Evolutionary conservation across 2,113 vertebrate genomes (phyloP).

Genomic region (Callaeas wilsoni): DNA sequence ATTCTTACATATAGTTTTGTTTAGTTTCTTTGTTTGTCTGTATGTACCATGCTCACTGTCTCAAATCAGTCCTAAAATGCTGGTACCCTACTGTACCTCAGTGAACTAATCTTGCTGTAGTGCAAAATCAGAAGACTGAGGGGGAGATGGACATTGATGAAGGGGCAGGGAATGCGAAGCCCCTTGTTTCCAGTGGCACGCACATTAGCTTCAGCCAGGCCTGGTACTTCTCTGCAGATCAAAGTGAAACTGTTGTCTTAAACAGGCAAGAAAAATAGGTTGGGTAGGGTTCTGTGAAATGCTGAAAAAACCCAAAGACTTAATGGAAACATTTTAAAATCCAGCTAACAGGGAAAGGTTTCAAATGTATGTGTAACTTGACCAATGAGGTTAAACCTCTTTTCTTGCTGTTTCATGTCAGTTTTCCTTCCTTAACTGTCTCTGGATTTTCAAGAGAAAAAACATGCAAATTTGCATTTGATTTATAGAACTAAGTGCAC

Average conservation of each 20-base stretch:
- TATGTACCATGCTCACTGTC: not conserved
- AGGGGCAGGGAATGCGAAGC: conserved; percentile 17
- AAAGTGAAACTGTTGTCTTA: conserved; percentile 52
- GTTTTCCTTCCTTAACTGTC: not conserved
- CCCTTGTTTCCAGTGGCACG: not conserved
- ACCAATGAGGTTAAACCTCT: conserved; percentile 10
- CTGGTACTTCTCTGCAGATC: conserved; percentile 46
- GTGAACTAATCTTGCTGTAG: not conserved
- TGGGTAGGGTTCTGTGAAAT: conserved; percentile 32
- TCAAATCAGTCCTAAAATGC: not conserved
- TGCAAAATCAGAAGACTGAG: not conserved
- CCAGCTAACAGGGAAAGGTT: not conserved
- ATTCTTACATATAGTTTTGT: not conserved
- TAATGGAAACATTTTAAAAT: conserved; percentile 53
- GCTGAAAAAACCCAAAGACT: conserved; percentile 25
- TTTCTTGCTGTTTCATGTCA: conserved; percentile 47
- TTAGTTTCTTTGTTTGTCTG: not conserved
- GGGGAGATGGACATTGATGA: not conserved
- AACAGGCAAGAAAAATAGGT: conserved; percentile 55
- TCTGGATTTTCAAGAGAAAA: conserved; percentile 11
- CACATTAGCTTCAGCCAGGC: conserved; percentile 21
- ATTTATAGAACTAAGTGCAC: conserved; percentile 44
- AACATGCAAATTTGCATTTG: conserved; percentile 40
- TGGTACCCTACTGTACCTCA: not conserved
- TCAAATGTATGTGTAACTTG: conserved; percentile 13